Conservation (phyloP, 2,888 invertebrate genomes). For the Lasioglossum marginatum region DNA sequence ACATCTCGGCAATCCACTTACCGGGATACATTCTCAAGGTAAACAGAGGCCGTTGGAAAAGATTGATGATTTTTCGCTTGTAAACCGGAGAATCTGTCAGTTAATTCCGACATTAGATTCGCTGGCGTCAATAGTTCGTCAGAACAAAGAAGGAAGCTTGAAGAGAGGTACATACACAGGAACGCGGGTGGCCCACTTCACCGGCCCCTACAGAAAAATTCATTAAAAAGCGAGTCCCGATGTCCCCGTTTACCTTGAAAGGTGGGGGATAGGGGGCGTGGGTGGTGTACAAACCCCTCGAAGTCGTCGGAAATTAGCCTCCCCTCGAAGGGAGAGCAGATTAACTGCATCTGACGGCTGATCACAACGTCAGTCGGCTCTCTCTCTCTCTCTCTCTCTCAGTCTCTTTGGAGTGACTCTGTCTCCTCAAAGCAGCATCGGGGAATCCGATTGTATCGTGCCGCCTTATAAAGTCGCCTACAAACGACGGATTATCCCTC, state of each 20-base stretch:
- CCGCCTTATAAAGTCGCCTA: slow-evolving; percentile 33
- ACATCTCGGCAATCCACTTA: background rate
- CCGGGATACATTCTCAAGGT: background rate
- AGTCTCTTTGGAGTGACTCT: background rate
- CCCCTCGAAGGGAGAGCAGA: slow-evolving; percentile 8
- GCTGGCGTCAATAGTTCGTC: background rate
- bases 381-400: background rate
- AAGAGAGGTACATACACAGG: background rate
- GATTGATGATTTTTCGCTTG: background rate
- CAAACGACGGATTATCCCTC: slow-evolving; percentile 48
- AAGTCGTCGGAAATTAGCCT: slow-evolving; percentile 27
- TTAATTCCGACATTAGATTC: background rate
- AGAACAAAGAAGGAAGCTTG: background rate
- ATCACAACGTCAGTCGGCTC: slow-evolving; percentile 4
- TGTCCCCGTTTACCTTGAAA: slow-evolving; percentile 16
- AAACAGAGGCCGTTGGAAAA: background rate
- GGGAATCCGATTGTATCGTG: slow-evolving; percentile 35
- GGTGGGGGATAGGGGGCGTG: background rate
- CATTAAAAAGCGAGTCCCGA: slow-evolving; percentile 30
- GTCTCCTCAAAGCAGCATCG: slow-evolving; percentile 17
- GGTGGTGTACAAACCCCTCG: slow-evolving; percentile 7
- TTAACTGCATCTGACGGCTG: slow-evolving; percentile 35
- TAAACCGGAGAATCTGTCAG: background rate
- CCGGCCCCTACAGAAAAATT: slow-evolving; percentile 14
- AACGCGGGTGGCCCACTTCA: background rate